phyloP scores from a whole-genome alignment of 2,113 vertebrate genomes.

The Eleginops maclovinus region DNA sequence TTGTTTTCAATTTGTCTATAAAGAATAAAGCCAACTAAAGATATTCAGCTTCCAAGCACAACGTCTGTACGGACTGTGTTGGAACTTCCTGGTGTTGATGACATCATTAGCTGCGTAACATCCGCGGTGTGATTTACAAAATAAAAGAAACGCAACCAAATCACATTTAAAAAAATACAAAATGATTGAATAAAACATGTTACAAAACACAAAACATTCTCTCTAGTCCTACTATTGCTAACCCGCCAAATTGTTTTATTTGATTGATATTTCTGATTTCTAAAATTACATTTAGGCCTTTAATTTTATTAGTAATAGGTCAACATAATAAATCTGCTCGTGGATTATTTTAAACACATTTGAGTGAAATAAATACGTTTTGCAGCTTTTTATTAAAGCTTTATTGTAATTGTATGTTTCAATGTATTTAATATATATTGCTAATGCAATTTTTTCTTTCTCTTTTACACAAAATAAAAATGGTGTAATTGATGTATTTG shows the following conservation, averaged over 20 bases:
- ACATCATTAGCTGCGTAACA: slow-evolving; percentile 34
- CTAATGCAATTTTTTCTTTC: neutral
- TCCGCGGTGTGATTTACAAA: slow-evolving; percentile 35
- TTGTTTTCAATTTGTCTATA: neutral
- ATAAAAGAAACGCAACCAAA: neutral
- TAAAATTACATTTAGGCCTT: neutral
- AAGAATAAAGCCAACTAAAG: neutral
- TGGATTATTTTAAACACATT: neutral
- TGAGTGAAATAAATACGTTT: neutral
- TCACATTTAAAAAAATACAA: neutral
- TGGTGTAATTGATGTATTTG: neutral
- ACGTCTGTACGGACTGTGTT: slow-evolving; percentile 18
- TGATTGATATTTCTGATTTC: neutral
- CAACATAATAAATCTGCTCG: neutral
- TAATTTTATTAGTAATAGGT: neutral
- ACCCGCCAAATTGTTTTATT: neutral
- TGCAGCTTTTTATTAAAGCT: neutral
- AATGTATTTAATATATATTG: neutral
- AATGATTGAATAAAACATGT: neutral
- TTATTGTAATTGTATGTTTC: neutral
- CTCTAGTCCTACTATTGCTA: neutral
- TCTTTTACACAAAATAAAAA: neutral
- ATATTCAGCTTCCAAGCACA: neutral
- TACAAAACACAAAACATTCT: neutral
- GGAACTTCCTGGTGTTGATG: slow-evolving; percentile 54